Evolutionary conservation across 2,797 vertebrate species (phyloP).

Genomic region (Lindbergichthys nudifrons): DNA sequence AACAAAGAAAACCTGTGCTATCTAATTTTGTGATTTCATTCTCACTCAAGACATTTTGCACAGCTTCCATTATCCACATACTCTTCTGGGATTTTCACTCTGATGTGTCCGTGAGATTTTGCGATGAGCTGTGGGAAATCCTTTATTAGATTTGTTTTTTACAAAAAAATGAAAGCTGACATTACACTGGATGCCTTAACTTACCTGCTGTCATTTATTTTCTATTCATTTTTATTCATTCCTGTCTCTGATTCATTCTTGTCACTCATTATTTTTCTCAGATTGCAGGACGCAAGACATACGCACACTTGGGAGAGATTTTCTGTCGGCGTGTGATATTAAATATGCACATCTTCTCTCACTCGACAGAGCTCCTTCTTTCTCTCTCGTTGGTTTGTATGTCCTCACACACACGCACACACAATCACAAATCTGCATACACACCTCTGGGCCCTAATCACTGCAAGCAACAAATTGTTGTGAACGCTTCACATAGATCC

Average conservation of each 20-base stretch:
- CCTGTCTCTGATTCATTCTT: conserved; percentile 34
- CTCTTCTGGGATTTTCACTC: conserved; percentile 44
- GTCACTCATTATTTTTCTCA: conserved; percentile 56
- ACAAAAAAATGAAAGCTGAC: conserved; percentile 46
- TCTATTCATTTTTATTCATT: conserved; percentile 33
- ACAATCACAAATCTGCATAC: conserved; percentile 7
- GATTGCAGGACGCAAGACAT: conserved; percentile 49
- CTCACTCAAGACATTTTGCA: not conserved
- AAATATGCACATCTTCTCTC: conserved; percentile 68
- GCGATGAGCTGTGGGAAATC: conserved; percentile 52
- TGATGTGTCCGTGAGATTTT: conserved; percentile 40
- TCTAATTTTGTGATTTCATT: conserved; percentile 9
- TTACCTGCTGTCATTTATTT: conserved; percentile 39
- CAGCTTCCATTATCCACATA: conserved; percentile 6
- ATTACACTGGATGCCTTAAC: conserved; percentile 38
- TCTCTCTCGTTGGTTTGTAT: conserved; percentile 11
- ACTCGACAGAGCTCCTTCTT: conserved; percentile 36
- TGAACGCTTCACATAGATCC: conserved; percentile 65
- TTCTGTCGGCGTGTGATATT: conserved; percentile 72
- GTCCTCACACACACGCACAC: conserved; percentile 23
- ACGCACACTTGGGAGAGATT: conserved; percentile 68
- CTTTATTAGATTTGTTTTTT: conserved; percentile 61
- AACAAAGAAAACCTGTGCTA: not conserved
- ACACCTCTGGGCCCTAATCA: conserved; percentile 61
- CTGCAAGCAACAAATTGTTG: conserved; percentile 74